phyloP scores from a whole-genome alignment of 2,888 invertebrate species.

The Tetramorium bicarinatum region DNA sequence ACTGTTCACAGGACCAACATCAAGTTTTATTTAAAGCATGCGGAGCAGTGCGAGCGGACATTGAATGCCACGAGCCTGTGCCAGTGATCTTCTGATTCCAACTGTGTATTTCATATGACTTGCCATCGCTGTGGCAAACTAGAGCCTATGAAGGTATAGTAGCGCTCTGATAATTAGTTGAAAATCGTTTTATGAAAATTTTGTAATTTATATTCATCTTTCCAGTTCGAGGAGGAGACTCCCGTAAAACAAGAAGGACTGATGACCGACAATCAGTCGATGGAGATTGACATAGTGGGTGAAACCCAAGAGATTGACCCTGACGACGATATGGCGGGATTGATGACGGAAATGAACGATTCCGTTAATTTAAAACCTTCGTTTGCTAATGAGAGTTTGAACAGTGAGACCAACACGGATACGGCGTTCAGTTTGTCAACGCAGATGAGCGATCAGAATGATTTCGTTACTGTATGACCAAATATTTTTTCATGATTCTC shows the following conservation, averaged over 20 bases:
- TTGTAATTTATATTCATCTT: not conserved
- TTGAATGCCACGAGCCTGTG: conserved; percentile 91
- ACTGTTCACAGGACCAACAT: conserved; percentile 86
- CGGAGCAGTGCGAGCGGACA: conserved; percentile 90
- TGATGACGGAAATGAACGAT: conserved; percentile 85
- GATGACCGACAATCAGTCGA: conserved; percentile 73
- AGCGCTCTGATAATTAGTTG: not conserved
- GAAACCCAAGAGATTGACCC: conserved; percentile 83
- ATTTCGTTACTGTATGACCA: conserved; percentile 77
- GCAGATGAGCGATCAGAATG: conserved; percentile 84
- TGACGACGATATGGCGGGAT: conserved; percentile 85
- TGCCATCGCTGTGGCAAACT: conserved; percentile 90
- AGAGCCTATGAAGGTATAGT: conserved; percentile 89
- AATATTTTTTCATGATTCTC: conserved; percentile 52
- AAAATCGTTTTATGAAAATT: not conserved
- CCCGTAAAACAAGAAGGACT: conserved; percentile 61
- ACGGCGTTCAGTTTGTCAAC: conserved; percentile 85
- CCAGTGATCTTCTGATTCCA: conserved; percentile 90
- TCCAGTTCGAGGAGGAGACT: conserved; percentile 81
- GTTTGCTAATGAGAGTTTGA: conserved; percentile 82
- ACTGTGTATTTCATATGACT: conserved; percentile 91
- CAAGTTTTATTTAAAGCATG: conserved; percentile 94
- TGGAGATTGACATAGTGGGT: conserved; percentile 80
- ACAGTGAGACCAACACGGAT: conserved; percentile 85
- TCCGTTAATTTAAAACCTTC: conserved; percentile 79